Evolutionary conservation across 2,113 vertebrate genomes (phyloP).

Genomic region (Puffinus mauretanicus): DNA sequence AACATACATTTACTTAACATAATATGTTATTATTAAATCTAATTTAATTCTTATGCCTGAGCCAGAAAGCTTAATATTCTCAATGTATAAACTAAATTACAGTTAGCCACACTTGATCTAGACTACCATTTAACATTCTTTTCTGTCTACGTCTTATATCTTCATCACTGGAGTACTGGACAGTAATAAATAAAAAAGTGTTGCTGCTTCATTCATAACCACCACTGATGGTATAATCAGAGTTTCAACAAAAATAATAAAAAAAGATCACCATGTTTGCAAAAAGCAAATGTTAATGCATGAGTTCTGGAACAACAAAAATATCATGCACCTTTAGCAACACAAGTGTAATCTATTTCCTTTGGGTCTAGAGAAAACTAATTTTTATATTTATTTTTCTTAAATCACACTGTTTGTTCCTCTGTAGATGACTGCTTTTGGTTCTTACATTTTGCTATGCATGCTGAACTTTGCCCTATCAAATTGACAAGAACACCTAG

Average conservation of each 20-base stretch:
- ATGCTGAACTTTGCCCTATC: not conserved
- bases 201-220: not conserved
- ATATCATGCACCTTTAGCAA: not conserved
- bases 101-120: not conserved
- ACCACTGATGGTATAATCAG: not conserved
- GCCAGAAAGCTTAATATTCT: not conserved
- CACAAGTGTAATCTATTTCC: not conserved
- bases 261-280: not conserved
- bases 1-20: not conserved
- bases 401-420: not conserved
- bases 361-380: not conserved
- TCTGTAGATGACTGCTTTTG: not conserved
- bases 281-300: not conserved
- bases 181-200: not conserved
- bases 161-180: not conserved
- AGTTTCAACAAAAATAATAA: not conserved
- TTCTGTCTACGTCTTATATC: not conserved
- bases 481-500: not conserved
- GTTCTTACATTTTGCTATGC: not conserved
- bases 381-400: not conserved
- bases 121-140: not conserved
- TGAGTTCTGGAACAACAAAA: not conserved
- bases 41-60: not conserved
- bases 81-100: not conserved
- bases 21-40: not conserved